Percentiles rank a stretch among this genome's conserved stretches.
phyloP scores from a whole-genome alignment of 2,888 invertebrate genomes.

The Thymelicus sylvestris region DNA sequence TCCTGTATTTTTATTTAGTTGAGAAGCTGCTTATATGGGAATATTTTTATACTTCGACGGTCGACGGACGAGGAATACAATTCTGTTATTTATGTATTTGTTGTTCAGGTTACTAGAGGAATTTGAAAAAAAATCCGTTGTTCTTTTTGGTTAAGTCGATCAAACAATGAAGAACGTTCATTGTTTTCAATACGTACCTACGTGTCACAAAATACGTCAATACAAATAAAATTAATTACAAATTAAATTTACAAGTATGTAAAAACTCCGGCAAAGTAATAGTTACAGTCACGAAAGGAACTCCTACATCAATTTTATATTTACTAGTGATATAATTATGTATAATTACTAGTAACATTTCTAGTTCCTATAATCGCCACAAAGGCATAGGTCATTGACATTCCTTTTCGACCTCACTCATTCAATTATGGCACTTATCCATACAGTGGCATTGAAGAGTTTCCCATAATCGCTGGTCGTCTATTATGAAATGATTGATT shows the following conservation, averaged over 20 bases:
- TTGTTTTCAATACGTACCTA: no score
- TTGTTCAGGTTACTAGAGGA: slow-evolving; percentile 4
- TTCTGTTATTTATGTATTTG: slow-evolving; percentile 52
- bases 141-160: slow-evolving; percentile 12
- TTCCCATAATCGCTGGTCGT: slow-evolving; percentile 47
- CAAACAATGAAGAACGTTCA: no score
- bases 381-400: no score
- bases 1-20: slow-evolving; percentile 68
- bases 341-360: no score
- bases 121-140: slow-evolving; percentile 30
- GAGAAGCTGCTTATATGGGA: slow-evolving; percentile 54
- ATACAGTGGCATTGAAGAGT: slow-evolving; percentile 43
- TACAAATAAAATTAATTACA: no score
- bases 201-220: no score
- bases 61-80: slow-evolving; percentile 64
- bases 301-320: no score
- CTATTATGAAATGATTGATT: slow-evolving; percentile 61
- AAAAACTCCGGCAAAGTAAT: no score
- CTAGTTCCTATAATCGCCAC: no score
- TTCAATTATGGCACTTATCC: slow-evolving; percentile 6
- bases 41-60: slow-evolving; percentile 50
- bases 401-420: slow-evolving; percentile 4
- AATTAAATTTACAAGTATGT: no score
- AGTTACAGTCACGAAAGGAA: no score
- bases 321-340: no score